Evolutionary conservation across 2,888 invertebrate genomes (phyloP).

Genomic region (Agrotis puta): DNA sequence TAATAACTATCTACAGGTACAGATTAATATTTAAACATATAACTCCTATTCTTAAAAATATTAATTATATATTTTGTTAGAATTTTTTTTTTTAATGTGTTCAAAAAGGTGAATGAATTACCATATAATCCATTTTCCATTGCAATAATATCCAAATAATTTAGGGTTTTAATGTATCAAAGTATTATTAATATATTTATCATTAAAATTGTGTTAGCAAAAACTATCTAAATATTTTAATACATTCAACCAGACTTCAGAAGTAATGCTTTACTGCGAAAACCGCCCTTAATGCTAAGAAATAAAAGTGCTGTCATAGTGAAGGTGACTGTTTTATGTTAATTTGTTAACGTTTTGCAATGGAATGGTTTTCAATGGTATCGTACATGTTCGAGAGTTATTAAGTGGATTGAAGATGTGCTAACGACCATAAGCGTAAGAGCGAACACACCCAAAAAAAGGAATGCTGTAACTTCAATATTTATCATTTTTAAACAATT

Average conservation of each 20-base stretch:
- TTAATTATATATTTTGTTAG: constrained; percentile 24
- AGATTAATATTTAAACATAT: constrained; percentile 52
- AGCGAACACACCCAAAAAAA: constrained; percentile 12
- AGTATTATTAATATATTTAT: not conserved
- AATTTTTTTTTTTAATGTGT: constrained; percentile 33
- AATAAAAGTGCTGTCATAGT: not conserved
- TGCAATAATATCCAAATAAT: constrained; percentile 23
- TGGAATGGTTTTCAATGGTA: constrained; percentile 20
- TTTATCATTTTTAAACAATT: not conserved
- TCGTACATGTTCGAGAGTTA: constrained; percentile 37
- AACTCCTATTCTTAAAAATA: constrained; percentile 35
- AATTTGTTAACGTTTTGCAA: constrained; percentile 20
- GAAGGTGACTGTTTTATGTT: constrained; percentile 4
- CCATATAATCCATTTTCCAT: constrained; percentile 30
- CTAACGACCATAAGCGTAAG: constrained; percentile 1
- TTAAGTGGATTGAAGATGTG: constrained; percentile 22
- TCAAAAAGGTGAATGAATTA: constrained; percentile 23
- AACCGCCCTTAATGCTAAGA: not conserved
- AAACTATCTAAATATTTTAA: not conserved
- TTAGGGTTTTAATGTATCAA: not conserved
- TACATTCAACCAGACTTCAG: not conserved
- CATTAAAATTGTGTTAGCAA: not conserved
- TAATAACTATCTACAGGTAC: constrained; percentile 60
- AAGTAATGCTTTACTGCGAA: not conserved
- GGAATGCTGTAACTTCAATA: not conserved